Base-by-base conservation (phyloP, 2,888 invertebrate genomes). In the Fragum sueziense region DNA sequence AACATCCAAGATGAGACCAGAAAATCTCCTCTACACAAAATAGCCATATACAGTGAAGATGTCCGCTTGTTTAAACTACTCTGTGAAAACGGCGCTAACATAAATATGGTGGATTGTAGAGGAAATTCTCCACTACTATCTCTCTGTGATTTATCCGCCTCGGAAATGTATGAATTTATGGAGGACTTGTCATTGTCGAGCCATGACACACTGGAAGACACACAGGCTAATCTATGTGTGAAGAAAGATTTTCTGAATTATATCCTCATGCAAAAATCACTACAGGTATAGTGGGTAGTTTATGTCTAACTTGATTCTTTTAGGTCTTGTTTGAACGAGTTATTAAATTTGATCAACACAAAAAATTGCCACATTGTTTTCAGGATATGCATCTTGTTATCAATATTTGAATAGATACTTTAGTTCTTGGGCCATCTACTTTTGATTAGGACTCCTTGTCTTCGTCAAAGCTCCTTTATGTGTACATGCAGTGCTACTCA, bases 91-190 rank as follows among this genome's bases (percentile, higher is more conserved):
- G 91, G 90, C 7, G 89, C 89, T n/a, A 85, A 87, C 67, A 69
- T 90, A 2, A 90, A 88, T 70, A 85, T 87, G 14, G 61, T 79
- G 31, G 90, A 91, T 70, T 37, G 73, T 34, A 72, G 83, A 14
- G 89, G 89, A 1, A 91, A 89, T 77, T 88, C 91, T 3, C 91
- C 91, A 1, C 80, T 91, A 22, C 68, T 89, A 33, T 84, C 90
- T 0, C 77, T 91, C 62, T 91, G 90, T 85, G 89, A 89, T 72
- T 78, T 88, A 25, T 80, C 88, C 0, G 84, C 85, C 1, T 80
- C 87, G 27, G 88, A 89, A 11, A 77, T 86, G 72, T 86, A 86
- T 54, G 87, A 89, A 54, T 86, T 82, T 54, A 74, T 87, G 41
- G 89, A 90, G 31, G 88, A 90, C 72, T 67, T 83, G 57, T 90